Base-by-base conservation (phyloP, 2,888 invertebrate species). In the Auanema freiburgensis region DNA sequence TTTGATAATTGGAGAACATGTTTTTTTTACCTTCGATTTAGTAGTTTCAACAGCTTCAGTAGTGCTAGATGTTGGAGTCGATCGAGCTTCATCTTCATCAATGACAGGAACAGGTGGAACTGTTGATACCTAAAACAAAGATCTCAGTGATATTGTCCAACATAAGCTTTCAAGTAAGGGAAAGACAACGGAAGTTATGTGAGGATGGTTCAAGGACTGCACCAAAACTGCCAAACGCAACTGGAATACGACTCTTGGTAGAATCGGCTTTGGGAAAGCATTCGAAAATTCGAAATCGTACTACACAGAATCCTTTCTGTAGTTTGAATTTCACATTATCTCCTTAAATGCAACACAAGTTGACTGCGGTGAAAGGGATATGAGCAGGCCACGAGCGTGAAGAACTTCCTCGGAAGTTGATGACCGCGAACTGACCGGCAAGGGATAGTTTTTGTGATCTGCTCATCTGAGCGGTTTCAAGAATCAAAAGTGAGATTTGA, bases 261-360 rank as follows among this genome's bases (percentile, higher is more conserved):
- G 3, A 33, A 33, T 5, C 4, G 8, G 33, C 3, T 33, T 8
- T 8, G 33, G 33, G 8, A 33, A 33, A 5, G 3, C 56, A 4
- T 14, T 42, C 44, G 14, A 2, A 16, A 50, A 18, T 49, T 63
- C 49, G 68, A 71, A 66, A 69, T 67, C 71, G 68, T 71, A 71
- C 71, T 71, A 68, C 66, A 71, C 71, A 68, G 71, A 68, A 71
- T 71, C 71, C 68, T 69, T 71, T 71, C 71, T 71, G 71, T 65
- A 68, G 71, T 71, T 60, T 68, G 71, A 67, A 67, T 68, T 66
- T 71, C 71, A 62, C 68, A 63, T 66, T 66, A 59, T 62, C 71
- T 68, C 63, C 63, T 57, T 61, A 67, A 42, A 54, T 68, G 71
- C 65, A 60, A 61, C 54, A 66, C 58, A 64, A 60, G 63, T 62